A percentile compares a stretch with the other conserved stretches of the same genome.
These are phyloP conservation scores for Tricholaema leucomelas DNA, from an alignment of 2,113 vertebrate genomes.

Conservation along the genomic window DNA sequence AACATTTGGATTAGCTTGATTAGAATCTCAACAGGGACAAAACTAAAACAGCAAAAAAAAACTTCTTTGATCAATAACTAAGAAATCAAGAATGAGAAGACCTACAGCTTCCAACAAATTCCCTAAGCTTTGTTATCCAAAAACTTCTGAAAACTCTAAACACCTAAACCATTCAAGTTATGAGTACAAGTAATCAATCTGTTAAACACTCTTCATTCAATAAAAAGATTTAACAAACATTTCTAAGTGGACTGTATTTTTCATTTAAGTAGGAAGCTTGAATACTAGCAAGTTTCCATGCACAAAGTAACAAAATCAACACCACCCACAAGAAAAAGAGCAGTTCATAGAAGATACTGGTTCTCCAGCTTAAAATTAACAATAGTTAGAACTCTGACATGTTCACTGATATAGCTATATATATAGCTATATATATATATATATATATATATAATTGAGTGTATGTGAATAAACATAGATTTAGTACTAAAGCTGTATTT, in stretches of 20 bases:
- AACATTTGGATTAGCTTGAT: neutral
- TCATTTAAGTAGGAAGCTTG: neutral
- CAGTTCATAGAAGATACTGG: neutral
- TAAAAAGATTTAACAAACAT: neutral
- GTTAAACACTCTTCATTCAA: neutral
- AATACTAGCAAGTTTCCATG: neutral
- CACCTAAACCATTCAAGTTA: neutral
- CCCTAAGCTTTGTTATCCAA: neutral
- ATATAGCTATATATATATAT: too few relatives aligned
- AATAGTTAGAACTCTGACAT: neutral
- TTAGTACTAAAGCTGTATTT: neutral
- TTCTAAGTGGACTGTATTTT: neutral
- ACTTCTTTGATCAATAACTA: neutral
- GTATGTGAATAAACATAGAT: neutral
- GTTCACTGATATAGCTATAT: neutral
- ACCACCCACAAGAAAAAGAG: neutral
- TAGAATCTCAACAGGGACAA: neutral
- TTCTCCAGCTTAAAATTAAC: neutral
- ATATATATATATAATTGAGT: neutral
- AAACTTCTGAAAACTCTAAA: neutral
- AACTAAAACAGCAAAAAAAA: neutral
- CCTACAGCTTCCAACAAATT: neutral
- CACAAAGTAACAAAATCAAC: neutral
- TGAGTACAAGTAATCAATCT: neutral
- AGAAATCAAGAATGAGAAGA: neutral